Base-by-base conservation (phyloP, 2,797 vertebrate genomes). In the Malacoraja senta region DNA sequence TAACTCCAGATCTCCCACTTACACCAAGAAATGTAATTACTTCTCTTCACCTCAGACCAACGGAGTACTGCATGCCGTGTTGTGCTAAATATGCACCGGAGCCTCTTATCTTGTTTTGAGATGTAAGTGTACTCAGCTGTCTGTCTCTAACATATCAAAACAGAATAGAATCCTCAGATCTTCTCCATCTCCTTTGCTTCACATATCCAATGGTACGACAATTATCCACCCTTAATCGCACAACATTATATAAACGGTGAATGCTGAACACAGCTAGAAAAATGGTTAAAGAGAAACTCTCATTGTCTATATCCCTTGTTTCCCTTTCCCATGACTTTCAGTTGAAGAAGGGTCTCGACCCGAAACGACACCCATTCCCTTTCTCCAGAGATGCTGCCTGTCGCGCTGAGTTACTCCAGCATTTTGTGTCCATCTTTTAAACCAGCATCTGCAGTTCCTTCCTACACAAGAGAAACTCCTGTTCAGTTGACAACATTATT, bases 71-170 rank as follows among this genome's bases (percentile, higher is more conserved):
- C 63, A 68, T 68, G 84, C 84, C 32, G 32, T 65, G 38, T 2
- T 2, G n/a, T 35, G 84, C 68, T 88, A 53, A 88, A 88, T 68
- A 61, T 35, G 2, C 84, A 68, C 7, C 65, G 63, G 84, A 88
- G 63, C 65, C 35, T 88, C 84, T 88, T 68, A 88, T 35, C 61
- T 63, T 21, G n/a, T 88, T 88, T 61, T 32, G 29, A 88, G 61
- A 65, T 65, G n/a, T 65, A 88, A 19, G 84, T 65, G 58, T n/a
- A 84, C 53, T 15, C 12, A 53, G 0, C 58, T 86, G 58, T 58
- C 63, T 65, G 83, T 88, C n/a, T 68, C n/a, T 19, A 88, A 88
- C 84, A 32, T 88, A 68, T 88, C n/a, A 65, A 88, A 63, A 35
- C 68, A 21, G 61, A 35, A 35, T 19, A 19, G 24, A 68, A 24